Evolutionary conservation across 2,113 vertebrate species (phyloP), one percentile per base, ranked within the genome.

Genomic region (Tachysurus vachellii): DNA sequence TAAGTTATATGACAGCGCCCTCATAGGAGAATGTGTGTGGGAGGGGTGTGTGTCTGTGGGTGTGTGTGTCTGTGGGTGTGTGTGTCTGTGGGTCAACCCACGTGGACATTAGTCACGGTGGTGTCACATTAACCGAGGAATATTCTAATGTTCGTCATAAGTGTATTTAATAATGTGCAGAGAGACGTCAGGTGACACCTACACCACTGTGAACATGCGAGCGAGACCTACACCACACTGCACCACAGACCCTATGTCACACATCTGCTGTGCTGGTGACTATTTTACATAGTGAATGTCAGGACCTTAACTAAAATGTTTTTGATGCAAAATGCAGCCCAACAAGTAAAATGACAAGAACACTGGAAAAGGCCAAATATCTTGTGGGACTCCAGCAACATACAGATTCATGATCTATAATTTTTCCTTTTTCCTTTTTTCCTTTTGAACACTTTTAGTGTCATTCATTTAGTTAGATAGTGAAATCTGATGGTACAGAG

Each of bases 91-190:
- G 8, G n/a, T 80, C 50, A 31, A 53, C 44, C 82, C 26, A 83
- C 47, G 17, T 68, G 14, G 44, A 53, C 50, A 36, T 71, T 42
- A 80, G 47, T 84, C 82, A 84, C 42, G 13, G 10, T 26, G 28
- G 62, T 68, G 16, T 83, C 73, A 76, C 11, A 16, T 76, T 50
- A 53, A 7, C 53, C 31, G n/a, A 80, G 36, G 23, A 57, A 80
- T 80, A 42, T 80, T 21, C 19, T 36, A 31, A 80, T 31, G 54
- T 80, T 80, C 17, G 77, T 80, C 77, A 80, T n/a, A 80, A 6
- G 31, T 59, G 31, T 70, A 54, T 70, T 68, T 84, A 54, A 54
- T 54, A 70, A 83, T 0, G 28, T 54, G 21, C 54, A 14, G 62
- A 68, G 82, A n/a, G 13, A 68, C 28, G 5, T 31, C 0, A 83